Conservation (phyloP, 2,113 vertebrate species). For the Ursus arctos region DNA sequence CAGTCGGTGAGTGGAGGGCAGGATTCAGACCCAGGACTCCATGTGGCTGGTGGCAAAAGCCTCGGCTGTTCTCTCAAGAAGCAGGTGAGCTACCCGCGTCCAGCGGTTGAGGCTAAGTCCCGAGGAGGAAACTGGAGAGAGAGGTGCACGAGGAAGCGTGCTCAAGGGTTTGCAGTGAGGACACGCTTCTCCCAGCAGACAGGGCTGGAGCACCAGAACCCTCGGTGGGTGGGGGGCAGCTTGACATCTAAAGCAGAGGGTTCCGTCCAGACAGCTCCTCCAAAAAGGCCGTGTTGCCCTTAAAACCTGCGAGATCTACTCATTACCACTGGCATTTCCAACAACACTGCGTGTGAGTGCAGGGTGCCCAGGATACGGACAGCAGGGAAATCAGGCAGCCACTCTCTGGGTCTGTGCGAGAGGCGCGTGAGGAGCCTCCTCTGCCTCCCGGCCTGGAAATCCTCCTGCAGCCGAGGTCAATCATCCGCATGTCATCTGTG, state of each 20-base stretch:
- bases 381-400: background rate
- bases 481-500: background rate
- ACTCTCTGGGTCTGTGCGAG: background rate
- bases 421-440: background rate
- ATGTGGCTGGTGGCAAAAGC: background rate
- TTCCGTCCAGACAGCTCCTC: background rate
- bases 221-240: background rate
- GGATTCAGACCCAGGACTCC: background rate
- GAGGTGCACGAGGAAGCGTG: background rate
- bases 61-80: background rate
- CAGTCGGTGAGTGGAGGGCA: background rate
- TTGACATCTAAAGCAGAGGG: background rate
- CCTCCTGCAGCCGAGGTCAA: background rate
- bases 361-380: background rate
- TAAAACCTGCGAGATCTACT: background rate
- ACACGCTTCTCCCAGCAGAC: background rate
- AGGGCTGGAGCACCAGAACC: too few relatives aligned
- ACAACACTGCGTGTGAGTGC: background rate
- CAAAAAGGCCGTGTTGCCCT: background rate
- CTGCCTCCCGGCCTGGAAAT: background rate
- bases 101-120: background rate
- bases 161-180: background rate
- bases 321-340: background rate
- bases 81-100: background rate
- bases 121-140: background rate